Evolutionary conservation across 2,797 vertebrate species (phyloP).

Genomic region (Enteromius anoplus): DNA sequence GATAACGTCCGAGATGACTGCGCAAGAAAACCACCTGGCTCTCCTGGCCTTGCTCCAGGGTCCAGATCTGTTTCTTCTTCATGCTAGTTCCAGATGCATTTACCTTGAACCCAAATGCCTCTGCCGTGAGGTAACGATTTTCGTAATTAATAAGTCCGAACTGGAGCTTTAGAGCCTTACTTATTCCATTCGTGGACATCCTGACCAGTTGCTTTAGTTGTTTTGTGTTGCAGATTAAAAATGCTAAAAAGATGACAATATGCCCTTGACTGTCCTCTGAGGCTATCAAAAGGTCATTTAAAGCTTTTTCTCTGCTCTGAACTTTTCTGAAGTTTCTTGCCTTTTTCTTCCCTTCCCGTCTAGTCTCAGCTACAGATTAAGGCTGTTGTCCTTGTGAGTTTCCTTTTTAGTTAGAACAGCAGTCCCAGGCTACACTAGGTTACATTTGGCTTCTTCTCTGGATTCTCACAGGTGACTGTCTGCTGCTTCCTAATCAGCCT

Average conservation of each 20-base stretch:
- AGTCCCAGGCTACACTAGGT: background rate
- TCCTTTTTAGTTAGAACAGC: background rate
- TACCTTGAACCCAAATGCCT: slow-evolving; percentile 95
- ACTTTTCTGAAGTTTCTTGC: background rate
- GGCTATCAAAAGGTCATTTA: slow-evolving; percentile 3
- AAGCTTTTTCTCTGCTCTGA: slow-evolving; percentile 14
- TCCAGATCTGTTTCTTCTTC: slow-evolving; percentile 97
- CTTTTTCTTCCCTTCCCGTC: background rate
- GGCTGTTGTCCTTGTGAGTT: background rate
- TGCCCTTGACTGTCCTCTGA: background rate
- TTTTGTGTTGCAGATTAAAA: slow-evolving; percentile 51
- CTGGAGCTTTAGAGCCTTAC: slow-evolving; percentile 91
- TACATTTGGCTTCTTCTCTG: slow-evolving; percentile 12
- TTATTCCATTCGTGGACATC: slow-evolving; percentile 92
- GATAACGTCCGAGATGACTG: slow-evolving; percentile 92
- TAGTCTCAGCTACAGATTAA: background rate
- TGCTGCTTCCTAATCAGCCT: slow-evolving; percentile 75
- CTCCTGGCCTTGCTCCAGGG: slow-evolving; percentile 87
- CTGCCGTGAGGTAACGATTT: slow-evolving; percentile 91
- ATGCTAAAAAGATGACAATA: slow-evolving; percentile 9
- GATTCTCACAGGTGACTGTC: slow-evolving; percentile 68
- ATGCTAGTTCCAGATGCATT: slow-evolving; percentile 90
- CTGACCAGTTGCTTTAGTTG: slow-evolving; percentile 61
- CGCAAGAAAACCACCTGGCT: slow-evolving; percentile 88
- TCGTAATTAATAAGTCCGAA: slow-evolving; percentile 93